Conservation (phyloP, 2,797 vertebrate species). For the Epinephelus malabaricus region DNA sequence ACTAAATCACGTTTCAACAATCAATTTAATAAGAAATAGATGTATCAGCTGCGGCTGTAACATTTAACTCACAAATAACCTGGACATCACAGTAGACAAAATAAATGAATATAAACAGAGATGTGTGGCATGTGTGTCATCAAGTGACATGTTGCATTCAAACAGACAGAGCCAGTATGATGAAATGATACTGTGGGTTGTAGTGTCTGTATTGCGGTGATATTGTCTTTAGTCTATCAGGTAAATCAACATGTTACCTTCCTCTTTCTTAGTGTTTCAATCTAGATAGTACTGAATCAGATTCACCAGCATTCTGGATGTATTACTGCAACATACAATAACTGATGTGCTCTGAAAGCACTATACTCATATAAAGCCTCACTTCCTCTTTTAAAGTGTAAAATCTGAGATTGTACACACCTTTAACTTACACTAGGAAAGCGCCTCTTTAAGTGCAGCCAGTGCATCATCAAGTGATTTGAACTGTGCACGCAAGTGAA, state of each 20-base stretch:
- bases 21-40: slow-evolving; percentile 6
- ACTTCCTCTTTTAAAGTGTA: neutral
- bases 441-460: neutral
- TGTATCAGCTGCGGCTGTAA: neutral
- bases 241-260: too few species aligned
- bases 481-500: neutral
- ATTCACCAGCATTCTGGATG: neutral
- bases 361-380: neutral
- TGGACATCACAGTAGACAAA: neutral
- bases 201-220: too few species aligned
- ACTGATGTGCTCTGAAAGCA: neutral
- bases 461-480: neutral
- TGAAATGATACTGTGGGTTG: too few species aligned
- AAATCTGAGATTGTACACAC: slow-evolving; percentile 9
- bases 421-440: neutral
- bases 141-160: too few species aligned
- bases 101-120: neutral
- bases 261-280: too few species aligned
- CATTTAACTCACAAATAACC: neutral
- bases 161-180: too few species aligned
- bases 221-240: too few species aligned
- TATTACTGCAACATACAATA: neutral
- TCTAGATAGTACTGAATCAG: too few species aligned
- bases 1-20: slow-evolving; percentile 35
- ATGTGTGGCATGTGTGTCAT: too few species aligned